Conservation (phyloP, 2,888 invertebrate genomes). For the Brachylomia viminalis region DNA sequence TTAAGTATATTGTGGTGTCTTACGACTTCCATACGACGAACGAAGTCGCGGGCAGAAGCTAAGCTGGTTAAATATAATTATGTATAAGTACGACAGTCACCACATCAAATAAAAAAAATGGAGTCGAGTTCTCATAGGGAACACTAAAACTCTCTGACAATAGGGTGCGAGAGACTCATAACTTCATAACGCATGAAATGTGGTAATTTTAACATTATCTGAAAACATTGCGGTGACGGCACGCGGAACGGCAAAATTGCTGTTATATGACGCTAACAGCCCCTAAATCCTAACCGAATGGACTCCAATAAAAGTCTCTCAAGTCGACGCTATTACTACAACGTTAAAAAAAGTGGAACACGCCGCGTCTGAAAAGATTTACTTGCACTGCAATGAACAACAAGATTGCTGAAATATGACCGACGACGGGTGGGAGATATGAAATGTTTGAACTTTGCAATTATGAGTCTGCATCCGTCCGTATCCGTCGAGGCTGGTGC, state of each 20-base stretch:
- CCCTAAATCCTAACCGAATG: constrained; percentile 79
- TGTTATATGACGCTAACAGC: constrained; percentile 79
- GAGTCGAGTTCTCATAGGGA: neutral
- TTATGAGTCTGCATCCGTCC: constrained; percentile 43
- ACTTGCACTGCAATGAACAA: constrained; percentile 60
- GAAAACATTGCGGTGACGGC: constrained; percentile 74
- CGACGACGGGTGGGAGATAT: constrained; percentile 47
- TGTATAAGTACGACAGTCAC: too few species aligned
- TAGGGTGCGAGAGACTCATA: constrained; percentile 63
- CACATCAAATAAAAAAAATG: neutral
- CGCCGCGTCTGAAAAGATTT: constrained; percentile 59
- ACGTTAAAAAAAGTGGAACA: constrained; percentile 67
- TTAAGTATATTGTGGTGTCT: too few species aligned
- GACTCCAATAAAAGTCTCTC: constrained; percentile 79
- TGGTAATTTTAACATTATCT: constrained; percentile 78
- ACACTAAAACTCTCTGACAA: constrained; percentile 56
- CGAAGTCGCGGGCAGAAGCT: too few species aligned
- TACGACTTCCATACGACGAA: too few species aligned
- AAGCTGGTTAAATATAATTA: too few species aligned
- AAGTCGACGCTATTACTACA: constrained; percentile 71
- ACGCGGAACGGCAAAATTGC: constrained; percentile 73
- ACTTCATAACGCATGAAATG: constrained; percentile 75
- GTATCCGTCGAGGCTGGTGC: constrained; percentile 20
- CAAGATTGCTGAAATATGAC: constrained; percentile 60
- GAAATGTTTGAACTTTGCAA: constrained; percentile 57